Evolutionary conservation across 2,888 invertebrate species (phyloP), one percentile per base, ranked within the genome.

Genomic region (Pseudococcus viburni): DNA sequence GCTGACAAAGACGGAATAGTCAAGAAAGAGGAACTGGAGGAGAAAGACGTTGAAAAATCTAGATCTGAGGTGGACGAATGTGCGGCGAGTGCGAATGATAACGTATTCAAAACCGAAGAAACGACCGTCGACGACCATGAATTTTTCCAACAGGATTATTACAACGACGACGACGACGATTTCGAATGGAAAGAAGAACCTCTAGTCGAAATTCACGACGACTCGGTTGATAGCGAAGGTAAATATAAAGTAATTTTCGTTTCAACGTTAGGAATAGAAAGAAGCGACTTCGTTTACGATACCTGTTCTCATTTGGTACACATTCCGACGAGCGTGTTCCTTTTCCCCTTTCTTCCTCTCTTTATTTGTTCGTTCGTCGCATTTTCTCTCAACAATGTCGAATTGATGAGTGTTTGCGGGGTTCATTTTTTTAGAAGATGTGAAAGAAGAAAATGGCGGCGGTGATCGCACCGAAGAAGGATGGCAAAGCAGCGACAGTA

Each of bases 121-220:
- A 51, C 19, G 7, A 7, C 46, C 39, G 64, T 7, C 26, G 85
- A 85, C 19, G 68, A 64, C 8, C 39, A 17, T n/a, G 85, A 88
- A 64, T 46, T 88, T 73, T 46, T 64, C 15, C 46, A 17, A 46
- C 80, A 85, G 51, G 77, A 33, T 77, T 84, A 64, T 85, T 85
- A 26, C 59, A 84, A 88, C 22, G 86, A 87, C 73, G 89, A 88
- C 68, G 89, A 89, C n/a, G 89, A 89, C 85, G 89, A 89, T 84
- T 89, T 89, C 88, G 89, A 89, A 64, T 89, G 89, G 89, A 89
- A 89, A 88, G 89, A 89, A 85, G 89, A 87, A 83, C 80, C 80
- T 17, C 15, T 77, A 1, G 83, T 51, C 9, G 88, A 88, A 11
- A 51, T 88, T 8, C 48, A 88, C 48, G 83, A 88, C 51, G 87